Evolutionary conservation across 2,888 invertebrate genomes (phyloP).

Genomic region (Amphipyra berbera): DNA sequence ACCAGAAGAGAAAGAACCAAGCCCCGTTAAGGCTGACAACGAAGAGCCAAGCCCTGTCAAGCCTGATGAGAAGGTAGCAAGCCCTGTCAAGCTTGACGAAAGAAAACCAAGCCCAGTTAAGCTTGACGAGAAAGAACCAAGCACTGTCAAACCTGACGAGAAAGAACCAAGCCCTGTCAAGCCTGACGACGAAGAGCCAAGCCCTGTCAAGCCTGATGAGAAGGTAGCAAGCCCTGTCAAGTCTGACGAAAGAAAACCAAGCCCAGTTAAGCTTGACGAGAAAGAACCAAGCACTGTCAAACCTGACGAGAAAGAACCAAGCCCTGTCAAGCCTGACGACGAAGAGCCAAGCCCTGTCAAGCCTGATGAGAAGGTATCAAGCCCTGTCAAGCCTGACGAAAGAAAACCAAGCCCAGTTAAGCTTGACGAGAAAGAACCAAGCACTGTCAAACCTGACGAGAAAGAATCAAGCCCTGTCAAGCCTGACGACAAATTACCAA

Average conservation of each 20-base stretch:
- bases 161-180: background rate
- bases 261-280: conserved; percentile 7
- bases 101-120: conserved; percentile 22
- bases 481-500: conserved; percentile 30
- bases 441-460: conserved; percentile 18
- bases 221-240: conserved; percentile 20
- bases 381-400: background rate
- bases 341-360: conserved; percentile 17
- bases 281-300: conserved; percentile 4
- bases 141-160: conserved; percentile 1
- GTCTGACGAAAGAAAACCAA: conserved; percentile 5
- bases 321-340: conserved; percentile 17
- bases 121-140: background rate
- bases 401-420: conserved; percentile 1
- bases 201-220: background rate
- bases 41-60: conserved; percentile 1
- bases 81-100: conserved; percentile 11
- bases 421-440: conserved; percentile 26
- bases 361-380: conserved; percentile 5
- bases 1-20: background rate
- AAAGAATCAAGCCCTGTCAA: conserved; percentile 14
- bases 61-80: conserved; percentile 1
- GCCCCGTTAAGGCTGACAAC: conserved; percentile 3
- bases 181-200: background rate
- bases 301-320: conserved; percentile 23